A percentile compares a stretch with the other conserved stretches of the same genome.
These are phyloP conservation scores for Vireo altiloquus DNA, from an alignment of 2,113 vertebrate species.

Conservation along the genomic window DNA sequence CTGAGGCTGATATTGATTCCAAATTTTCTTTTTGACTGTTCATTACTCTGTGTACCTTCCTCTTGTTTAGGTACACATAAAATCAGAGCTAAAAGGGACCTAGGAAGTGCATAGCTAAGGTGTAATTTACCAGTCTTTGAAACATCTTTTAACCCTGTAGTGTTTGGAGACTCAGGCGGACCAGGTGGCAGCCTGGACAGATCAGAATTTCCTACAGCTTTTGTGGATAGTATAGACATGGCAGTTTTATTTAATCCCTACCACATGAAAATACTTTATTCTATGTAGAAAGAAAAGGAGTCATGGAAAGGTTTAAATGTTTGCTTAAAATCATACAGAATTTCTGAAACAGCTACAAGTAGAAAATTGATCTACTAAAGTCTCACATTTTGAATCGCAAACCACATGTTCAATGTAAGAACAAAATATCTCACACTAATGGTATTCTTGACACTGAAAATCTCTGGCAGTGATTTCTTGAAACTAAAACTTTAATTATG, in stretches of 20 bases:
- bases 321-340: background rate
- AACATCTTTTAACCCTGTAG: background rate
- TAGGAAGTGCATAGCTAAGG: background rate
- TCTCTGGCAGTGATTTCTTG: background rate
- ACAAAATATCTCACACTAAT: background rate
- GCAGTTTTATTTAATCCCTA: background rate
- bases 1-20: background rate
- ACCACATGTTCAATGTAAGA: background rate
- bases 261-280: background rate
- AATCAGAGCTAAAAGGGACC: background rate
- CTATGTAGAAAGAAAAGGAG: background rate
- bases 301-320: background rate
- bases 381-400: background rate
- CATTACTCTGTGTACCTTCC: background rate
- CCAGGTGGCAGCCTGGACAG: background rate
- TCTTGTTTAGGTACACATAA: background rate
- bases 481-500: background rate
- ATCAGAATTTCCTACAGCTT: background rate
- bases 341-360: background rate
- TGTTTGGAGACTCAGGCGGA: background rate
- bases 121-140: background rate
- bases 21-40: background rate
- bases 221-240: background rate
- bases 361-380: background rate
- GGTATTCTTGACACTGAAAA: background rate